These are phyloP conservation scores for Pyrocoelia pectoralis DNA, from an alignment of 2,888 invertebrate species.

Conservation along the genomic window DNA sequence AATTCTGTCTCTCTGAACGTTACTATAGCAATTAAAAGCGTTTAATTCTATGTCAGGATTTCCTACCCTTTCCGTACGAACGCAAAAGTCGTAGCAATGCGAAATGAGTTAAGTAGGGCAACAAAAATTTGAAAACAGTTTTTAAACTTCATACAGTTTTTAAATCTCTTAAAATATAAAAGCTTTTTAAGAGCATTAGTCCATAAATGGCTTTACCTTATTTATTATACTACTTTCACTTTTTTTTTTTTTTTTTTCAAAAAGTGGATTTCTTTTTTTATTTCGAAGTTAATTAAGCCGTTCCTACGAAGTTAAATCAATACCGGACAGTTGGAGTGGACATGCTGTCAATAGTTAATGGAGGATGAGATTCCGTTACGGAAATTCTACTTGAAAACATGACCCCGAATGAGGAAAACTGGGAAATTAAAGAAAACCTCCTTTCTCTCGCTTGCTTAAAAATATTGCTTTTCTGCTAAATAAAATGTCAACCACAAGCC, in stretches of 20 bases:
- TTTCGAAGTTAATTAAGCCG: neutral
- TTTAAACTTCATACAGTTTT: neutral
- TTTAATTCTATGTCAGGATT: constrained; percentile 33
- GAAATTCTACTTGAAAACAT: neutral
- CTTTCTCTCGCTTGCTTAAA: neutral
- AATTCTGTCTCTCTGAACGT: constrained; percentile 30
- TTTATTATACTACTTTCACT: neutral
- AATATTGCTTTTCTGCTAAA: neutral
- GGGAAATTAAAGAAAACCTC: neutral
- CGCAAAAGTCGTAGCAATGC: neutral
- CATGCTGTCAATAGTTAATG: neutral
- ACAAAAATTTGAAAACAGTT: constrained; percentile 1
- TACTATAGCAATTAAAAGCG: constrained; percentile 34
- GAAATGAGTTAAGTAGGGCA: constrained; percentile 3
- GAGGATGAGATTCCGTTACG: neutral
- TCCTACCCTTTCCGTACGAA: constrained; percentile 1
- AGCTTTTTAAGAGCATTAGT: neutral
- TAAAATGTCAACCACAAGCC: neutral
- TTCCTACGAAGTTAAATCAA: neutral
- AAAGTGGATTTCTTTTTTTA: too few species aligned
- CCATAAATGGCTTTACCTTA: neutral
- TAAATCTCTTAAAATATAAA: constrained; percentile 1
- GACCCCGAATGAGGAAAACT: neutral
- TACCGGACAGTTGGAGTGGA: neutral
- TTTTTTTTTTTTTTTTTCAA: too few species aligned